Base-by-base conservation (phyloP, 2,113 vertebrate species). In the Nannobrachium achirus region DNA sequence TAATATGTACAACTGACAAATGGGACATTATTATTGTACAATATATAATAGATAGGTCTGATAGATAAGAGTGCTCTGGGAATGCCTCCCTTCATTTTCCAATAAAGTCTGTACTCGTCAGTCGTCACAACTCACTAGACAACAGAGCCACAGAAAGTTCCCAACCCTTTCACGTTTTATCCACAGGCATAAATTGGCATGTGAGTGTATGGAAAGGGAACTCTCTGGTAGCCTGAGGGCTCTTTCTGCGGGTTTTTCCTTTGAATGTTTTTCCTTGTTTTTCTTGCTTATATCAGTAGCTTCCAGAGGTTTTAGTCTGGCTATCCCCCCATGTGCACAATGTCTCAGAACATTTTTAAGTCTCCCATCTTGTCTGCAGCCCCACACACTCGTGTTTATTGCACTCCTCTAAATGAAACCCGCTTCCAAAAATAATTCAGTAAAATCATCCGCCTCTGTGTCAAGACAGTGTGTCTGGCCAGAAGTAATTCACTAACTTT, bases 391-490 rank as follows among this genome's bases (percentile, higher is more conserved):
- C 49, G 63, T 60, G 61, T 60, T 75, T 82, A 74, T 63, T 66
- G 16, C 45, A 70, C 57, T 63, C 52, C 38, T 58, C 60, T 83
- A 64, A 80, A 84, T 66, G 40, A 77, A 65, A 44, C 44, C 39
- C 80, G 55, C 61, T 73, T 86, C 80, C 85, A 80, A 80, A 86
- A 80, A 84, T 72, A 84, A 87, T 78, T 79, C 65, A 64, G 60
- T 65, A 45, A 79, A 86, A 81, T 80, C 56, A 81, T 82, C 74
- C 64, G 83, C 71, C 25, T 53, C 73, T 60, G 45, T 79, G 86
- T 88, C 82, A 89, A 86, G 85, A 90, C 83, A 79, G 70, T 68
- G 53, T 80, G 80, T 90, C 85, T 89, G 71, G 87, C 88, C 85
- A 87, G 76, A 80, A 45, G 61, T 70, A 82, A 82, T 81, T 73